phyloP scores from a whole-genome alignment of 2,888 invertebrate genomes.

The Choreutis nemorana region DNA sequence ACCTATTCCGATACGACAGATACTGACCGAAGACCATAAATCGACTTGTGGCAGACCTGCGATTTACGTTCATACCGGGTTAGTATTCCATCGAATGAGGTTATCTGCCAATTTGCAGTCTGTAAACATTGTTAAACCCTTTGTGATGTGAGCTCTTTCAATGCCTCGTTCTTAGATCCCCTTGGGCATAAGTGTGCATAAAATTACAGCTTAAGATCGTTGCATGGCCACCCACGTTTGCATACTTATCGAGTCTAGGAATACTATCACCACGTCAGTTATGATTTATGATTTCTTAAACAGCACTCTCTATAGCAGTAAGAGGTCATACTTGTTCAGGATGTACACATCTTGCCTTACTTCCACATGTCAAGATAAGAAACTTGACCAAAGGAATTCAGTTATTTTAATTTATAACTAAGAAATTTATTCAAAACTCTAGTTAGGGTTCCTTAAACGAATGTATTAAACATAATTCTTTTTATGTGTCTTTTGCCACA shows the following conservation, averaged over 20 bases:
- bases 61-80: slow-evolving; percentile 45
- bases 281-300: slow-evolving; percentile 30
- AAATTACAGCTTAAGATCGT: too few relatives aligned
- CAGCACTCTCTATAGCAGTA: slow-evolving; percentile 26
- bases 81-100: slow-evolving; percentile 46
- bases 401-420: too few relatives aligned
- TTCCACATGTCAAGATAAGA: slow-evolving; percentile 26
- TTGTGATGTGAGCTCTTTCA: too few relatives aligned
- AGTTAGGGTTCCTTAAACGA: too few relatives aligned
- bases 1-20: slow-evolving; percentile 27
- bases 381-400: slow-evolving; percentile 8
- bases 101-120: slow-evolving; percentile 15
- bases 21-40: slow-evolving; percentile 49
- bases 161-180: too few relatives aligned
- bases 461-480: too few relatives aligned
- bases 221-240: slow-evolving; percentile 11
- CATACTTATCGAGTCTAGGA: slow-evolving; percentile 14
- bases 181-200: too few relatives aligned
- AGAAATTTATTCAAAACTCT: too few relatives aligned
- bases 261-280: slow-evolving; percentile 22
- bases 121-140: too few relatives aligned
- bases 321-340: slow-evolving; percentile 38
- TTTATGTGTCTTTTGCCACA: too few relatives aligned
- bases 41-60: slow-evolving; percentile 50
- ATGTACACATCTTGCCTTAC: slow-evolving; percentile 45